Conservation (phyloP, 2,113 vertebrate genomes). For the Paracanthobrama guichenoti region DNA sequence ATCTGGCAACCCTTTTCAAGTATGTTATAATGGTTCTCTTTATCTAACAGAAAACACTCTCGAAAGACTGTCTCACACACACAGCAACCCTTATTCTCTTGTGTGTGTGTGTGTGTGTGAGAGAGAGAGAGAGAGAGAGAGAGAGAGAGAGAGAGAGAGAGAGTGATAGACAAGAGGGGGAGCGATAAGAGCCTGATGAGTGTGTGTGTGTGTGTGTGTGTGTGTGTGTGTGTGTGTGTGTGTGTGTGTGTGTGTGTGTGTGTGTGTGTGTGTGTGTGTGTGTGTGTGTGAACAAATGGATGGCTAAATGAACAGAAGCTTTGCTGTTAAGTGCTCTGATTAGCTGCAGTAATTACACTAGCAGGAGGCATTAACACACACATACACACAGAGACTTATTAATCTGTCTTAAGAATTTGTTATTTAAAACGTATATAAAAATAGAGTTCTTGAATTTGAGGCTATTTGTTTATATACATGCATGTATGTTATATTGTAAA, state of each 20-base stretch:
- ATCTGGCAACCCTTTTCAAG: constrained; percentile 60
- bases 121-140: no score
- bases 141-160: no score
- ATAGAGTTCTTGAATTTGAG: constrained; percentile 33
- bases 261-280: constrained; percentile 52
- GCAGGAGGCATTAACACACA: constrained; percentile 63
- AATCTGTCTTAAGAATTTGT: constrained; percentile 16
- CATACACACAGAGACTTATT: constrained; percentile 8
- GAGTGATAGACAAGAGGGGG: constrained; percentile 53
- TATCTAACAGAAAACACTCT: constrained; percentile 70
- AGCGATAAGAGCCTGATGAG: constrained; percentile 48
- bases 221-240: constrained; percentile 51
- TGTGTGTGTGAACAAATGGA: constrained; percentile 52
- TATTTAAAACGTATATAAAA: constrained; percentile 29
- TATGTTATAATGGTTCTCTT: constrained; percentile 72
- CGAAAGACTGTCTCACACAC: constrained; percentile 35
- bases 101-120: constrained; percentile 60
- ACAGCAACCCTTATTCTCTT: constrained; percentile 62
- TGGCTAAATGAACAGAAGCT: constrained; percentile 72
- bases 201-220: constrained; percentile 6
- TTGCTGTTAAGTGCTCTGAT: constrained; percentile 79
- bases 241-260: constrained; percentile 39
- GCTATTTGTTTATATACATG: constrained; percentile 45
- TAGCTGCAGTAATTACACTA: constrained; percentile 77
- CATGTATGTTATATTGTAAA: not conserved